Conservation (phyloP, 2,113 vertebrate species). For the Neogobius melanostomus region DNA sequence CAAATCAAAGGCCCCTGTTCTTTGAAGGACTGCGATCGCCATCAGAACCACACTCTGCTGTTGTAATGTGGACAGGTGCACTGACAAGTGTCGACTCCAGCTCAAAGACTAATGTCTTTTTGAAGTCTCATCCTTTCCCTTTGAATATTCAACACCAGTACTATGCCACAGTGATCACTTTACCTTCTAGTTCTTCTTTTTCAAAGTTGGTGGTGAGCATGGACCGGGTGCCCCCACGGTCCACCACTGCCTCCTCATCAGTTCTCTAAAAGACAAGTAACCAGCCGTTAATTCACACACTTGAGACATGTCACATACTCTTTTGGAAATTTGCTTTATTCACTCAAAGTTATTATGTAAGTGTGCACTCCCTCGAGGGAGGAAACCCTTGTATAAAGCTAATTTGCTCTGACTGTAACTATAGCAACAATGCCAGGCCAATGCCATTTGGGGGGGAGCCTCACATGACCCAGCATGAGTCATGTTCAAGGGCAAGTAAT, state of each 20-base stretch:
- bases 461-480: conserved; percentile 46
- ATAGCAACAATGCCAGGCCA: conserved; percentile 57
- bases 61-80: conserved; percentile 11
- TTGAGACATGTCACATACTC: background rate
- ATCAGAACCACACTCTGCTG: conserved; percentile 18
- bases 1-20: conserved; percentile 13
- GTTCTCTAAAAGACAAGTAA: conserved; percentile 79
- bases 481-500: conserved; percentile 15
- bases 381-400: conserved; percentile 29
- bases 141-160: background rate
- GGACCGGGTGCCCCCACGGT: conserved; percentile 93
- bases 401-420: conserved; percentile 55
- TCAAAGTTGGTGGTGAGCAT: conserved; percentile 99
- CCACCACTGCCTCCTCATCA: conserved; percentile 96
- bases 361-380: background rate
- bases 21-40: conserved; percentile 24
- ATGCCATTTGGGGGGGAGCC: conserved; percentile 23
- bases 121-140: background rate
- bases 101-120: conserved; percentile 2
- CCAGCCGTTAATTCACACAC: background rate
- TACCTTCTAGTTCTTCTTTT: conserved; percentile 99
- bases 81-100: background rate
- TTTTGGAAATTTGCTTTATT: conserved; percentile 28
- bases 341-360: conserved; percentile 26
- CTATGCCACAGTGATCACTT: conserved; percentile 15